Evolutionary conservation across 2,888 invertebrate species (phyloP).

Genomic region (Scaptomyza flava): DNA sequence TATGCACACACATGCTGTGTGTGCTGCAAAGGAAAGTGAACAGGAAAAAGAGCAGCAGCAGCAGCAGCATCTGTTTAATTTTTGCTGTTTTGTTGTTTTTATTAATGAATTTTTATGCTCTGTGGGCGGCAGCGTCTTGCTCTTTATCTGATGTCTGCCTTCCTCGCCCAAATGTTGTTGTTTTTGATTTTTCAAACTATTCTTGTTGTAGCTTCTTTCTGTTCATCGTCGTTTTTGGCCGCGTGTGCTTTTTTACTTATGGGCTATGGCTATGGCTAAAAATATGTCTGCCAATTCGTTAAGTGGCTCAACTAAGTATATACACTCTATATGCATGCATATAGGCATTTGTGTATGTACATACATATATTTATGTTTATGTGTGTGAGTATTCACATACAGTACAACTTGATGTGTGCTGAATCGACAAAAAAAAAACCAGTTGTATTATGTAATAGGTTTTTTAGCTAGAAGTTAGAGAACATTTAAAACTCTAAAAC

Average conservation of each 20-base stretch:
- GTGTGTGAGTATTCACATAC: constrained; percentile 4
- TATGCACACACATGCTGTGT: background rate
- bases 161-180: constrained; percentile 13
- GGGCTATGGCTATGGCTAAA: constrained; percentile 59
- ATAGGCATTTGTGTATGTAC: background rate
- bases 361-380: too few species aligned
- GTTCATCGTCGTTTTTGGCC: constrained; percentile 43
- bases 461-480: too few species aligned
- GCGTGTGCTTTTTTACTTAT: constrained; percentile 60
- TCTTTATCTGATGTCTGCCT: background rate
- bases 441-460: too few species aligned
- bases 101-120: constrained; percentile 71
- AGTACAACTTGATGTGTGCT: constrained; percentile 21
- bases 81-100: constrained; percentile 66
- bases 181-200: constrained; percentile 11
- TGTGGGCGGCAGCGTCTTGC: constrained; percentile 35
- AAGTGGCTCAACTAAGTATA: constrained; percentile 64
- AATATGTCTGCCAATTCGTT: constrained; percentile 75
- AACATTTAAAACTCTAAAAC: too few species aligned
- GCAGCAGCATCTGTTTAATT: constrained; percentile 59
- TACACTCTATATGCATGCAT: constrained; percentile 12
- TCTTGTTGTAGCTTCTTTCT: constrained; percentile 14
- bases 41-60: constrained; percentile 16
- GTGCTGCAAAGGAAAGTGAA: constrained; percentile 19
- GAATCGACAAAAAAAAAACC: background rate